phyloP scores from a whole-genome alignment of 1,140 invertebrate genomes.

The Rhagoletis zephyria region DNA sequence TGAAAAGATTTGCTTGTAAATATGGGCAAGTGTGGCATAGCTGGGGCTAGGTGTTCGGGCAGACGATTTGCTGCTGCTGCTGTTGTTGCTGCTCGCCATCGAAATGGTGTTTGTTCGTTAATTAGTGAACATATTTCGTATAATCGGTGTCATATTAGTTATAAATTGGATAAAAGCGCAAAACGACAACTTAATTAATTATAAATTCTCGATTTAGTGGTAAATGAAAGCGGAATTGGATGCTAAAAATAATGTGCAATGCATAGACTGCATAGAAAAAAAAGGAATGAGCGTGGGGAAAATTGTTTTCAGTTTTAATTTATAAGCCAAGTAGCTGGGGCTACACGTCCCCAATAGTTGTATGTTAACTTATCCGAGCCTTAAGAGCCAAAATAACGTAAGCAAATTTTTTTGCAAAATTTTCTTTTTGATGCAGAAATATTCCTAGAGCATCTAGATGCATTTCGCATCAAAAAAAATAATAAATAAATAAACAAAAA shows the following conservation, averaged over 20 bases:
- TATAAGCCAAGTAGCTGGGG: too few relatives aligned
- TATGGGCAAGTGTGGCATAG: background rate
- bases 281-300: background rate
- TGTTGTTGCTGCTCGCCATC: background rate
- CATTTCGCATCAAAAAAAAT: too few relatives aligned
- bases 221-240: background rate
- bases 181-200: constrained; percentile 74
- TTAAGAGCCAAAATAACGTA: too few relatives aligned
- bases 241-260: background rate
- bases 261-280: background rate
- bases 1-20: background rate
- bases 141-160: constrained; percentile 74
- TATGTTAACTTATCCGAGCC: too few relatives aligned
- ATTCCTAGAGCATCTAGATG: too few relatives aligned
- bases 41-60: background rate
- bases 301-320: background rate
- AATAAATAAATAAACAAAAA: too few relatives aligned
- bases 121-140: constrained; percentile 74
- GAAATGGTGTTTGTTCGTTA: constrained; percentile 71
- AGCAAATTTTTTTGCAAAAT: too few relatives aligned
- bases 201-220: constrained; percentile 71
- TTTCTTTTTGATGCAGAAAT: too few relatives aligned
- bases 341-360: too few relatives aligned
- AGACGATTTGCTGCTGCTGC: background rate
- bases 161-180: constrained; percentile 73